Evolutionary conservation across 1,140 invertebrate genomes (phyloP).

Genomic region (Apis cerana): DNA sequence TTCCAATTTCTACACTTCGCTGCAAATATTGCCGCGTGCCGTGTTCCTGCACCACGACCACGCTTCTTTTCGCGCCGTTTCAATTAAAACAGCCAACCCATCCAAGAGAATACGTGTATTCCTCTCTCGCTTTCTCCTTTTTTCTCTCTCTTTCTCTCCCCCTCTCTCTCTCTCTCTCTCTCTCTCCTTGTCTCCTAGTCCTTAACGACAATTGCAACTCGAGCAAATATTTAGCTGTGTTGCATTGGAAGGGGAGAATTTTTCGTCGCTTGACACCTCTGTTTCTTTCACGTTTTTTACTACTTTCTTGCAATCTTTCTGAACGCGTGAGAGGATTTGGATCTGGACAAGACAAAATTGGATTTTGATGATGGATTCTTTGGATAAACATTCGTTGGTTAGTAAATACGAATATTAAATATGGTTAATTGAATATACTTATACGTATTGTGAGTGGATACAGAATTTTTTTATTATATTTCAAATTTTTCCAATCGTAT

Average conservation of each 20-base stretch:
- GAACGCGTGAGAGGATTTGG: background rate
- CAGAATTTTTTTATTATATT: no score
- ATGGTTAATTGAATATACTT: no score
- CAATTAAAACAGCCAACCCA: slow-evolving; percentile 49
- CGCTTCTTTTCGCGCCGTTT: slow-evolving; percentile 41
- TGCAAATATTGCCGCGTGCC: slow-evolving; percentile 55
- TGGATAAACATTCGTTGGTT: no score
- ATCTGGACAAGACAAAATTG: background rate
- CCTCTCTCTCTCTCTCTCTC: background rate
- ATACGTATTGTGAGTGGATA: no score
- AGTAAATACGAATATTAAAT: no score
- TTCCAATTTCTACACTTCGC: slow-evolving; percentile 52
- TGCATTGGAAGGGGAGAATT: background rate
- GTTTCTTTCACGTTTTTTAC: background rate
- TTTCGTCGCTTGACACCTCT: background rate
- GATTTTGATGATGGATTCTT: no score
- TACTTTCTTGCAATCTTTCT: background rate
- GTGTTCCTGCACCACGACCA: slow-evolving; percentile 39
- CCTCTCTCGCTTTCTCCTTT: background rate
- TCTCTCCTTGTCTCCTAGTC: background rate
- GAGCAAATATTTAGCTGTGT: background rate
- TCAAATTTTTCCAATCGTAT: no score
- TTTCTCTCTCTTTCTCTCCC: background rate
- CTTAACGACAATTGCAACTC: background rate
- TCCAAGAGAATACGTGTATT: background rate